Base-by-base conservation (phyloP, 2,797 vertebrate genomes). In the Acrossocheilus wenchowensis region DNA sequence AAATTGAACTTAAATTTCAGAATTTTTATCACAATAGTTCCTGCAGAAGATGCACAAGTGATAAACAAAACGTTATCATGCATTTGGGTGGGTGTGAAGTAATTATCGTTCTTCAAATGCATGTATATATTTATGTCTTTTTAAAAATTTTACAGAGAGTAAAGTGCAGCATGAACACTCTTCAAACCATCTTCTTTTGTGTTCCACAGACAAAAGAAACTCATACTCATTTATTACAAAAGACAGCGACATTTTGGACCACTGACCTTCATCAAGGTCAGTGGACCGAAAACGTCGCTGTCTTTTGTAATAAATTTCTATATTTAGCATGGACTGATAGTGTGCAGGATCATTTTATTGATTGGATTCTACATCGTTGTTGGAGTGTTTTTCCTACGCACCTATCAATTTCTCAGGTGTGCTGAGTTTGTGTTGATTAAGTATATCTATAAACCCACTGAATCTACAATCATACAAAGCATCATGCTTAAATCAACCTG, bases 401-500 rank as follows among this genome's bases (percentile, higher is more conserved):
- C 39, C 39, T 39, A 39, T 39, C 39, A 39, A 39, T 39, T 39
- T 39, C 39, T 39, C 39, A 39, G 39, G 39, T 39, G 39, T 39
- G 39, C 39, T 39, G 39, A 39, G 39, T 39, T 39, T 39, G 39
- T 39, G 39, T 39, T 39, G 39, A 39, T 39, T 2, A 66, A 78
- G 39, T 41, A 19, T 48, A 15, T 17, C 5, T 41, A 54, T 39
- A 66, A 39, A 0, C 11, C 30, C 62, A 50, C n/a, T 60, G 45
- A 0, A 4, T 78, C 39, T 43, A 12, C n/a, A 60, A 15, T 52
- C 69, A 39, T 54, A 26, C 17, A 69, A 69, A 54, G 17, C 43
- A 68, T 68, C 52, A 48, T 17, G 5, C 74, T 54, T 80, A 60
- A 73, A 72, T 85, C 50, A 72, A 26, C 19, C 5, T 54, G 52